A percentile compares a stretch with the other conserved stretches of the same genome.
Conservation (phyloP, 2,797 vertebrate genomes). For the Gephyroberyx darwinii region DNA sequence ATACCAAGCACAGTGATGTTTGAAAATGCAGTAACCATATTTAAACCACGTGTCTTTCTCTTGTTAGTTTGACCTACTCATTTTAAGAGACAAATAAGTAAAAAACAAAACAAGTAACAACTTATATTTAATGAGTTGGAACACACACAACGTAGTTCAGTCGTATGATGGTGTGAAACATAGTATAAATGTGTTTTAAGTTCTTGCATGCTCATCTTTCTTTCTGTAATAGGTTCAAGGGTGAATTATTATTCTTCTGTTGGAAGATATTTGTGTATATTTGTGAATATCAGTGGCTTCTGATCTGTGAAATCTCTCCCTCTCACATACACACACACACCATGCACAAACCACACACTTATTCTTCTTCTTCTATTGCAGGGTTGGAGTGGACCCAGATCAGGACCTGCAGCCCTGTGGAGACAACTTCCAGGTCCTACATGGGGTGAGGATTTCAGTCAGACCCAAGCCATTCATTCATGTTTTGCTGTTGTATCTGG, state of each 20-base stretch:
- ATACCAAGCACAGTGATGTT: constrained; percentile 9
- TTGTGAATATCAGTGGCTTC: neutral
- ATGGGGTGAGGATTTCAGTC: constrained; percentile 87
- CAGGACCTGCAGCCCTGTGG: constrained; percentile 90
- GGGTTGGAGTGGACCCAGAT: constrained; percentile 96
- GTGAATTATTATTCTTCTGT: neutral
- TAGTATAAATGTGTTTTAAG: neutral
- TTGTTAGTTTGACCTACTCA: neutral
- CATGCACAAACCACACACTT: neutral
- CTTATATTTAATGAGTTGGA: neutral
- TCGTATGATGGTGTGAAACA: too few relatives aligned
- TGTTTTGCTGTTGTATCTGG: neutral
- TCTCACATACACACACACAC: too few relatives aligned
- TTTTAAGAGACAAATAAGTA: neutral
- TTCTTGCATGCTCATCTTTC: neutral
- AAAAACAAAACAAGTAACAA: neutral
- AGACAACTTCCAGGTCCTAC: constrained; percentile 97
- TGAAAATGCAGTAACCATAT: neutral
- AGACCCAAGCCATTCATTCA: neutral
- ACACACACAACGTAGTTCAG: neutral
- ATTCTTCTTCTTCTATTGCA: constrained; percentile 48
- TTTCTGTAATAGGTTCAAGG: neutral
- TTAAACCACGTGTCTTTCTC: neutral
- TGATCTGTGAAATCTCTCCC: neutral
- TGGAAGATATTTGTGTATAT: too few relatives aligned